These are phyloP conservation scores for Bothrops jararaca DNA, from an alignment of 2,113 vertebrate genomes.

Conservation along the genomic window DNA sequence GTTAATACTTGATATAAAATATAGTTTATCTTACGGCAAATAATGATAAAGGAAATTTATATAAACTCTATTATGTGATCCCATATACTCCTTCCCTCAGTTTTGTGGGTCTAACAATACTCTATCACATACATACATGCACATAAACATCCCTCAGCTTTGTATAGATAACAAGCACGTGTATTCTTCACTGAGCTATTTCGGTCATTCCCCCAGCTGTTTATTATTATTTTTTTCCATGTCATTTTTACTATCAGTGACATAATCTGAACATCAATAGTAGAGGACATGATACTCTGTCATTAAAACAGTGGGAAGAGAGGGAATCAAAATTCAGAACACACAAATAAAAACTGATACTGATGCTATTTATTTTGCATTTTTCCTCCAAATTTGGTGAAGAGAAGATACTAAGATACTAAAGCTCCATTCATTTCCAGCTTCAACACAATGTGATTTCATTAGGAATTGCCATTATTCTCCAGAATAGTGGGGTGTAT, in stretches of 20 bases:
- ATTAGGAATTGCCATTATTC: neutral
- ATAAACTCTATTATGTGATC: neutral
- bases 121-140: neutral
- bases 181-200: neutral
- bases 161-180: neutral
- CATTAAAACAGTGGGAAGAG: neutral
- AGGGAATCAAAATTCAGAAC: neutral
- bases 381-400: neutral
- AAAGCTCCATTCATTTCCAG: neutral
- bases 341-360: neutral
- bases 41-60: neutral
- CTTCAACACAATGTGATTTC: neutral
- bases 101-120: neutral
- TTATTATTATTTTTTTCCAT: neutral
- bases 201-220: neutral
- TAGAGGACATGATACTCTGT: neutral
- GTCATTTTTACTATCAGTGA: neutral
- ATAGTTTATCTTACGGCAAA: neutral
- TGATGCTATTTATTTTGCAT: neutral
- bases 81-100: neutral
- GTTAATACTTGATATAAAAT: neutral
- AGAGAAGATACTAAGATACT: neutral
- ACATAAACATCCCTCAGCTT: neutral
- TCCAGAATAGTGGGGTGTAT: neutral
- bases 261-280: neutral